A percentile compares a stretch with the other conserved stretches of the same genome.
Evolutionary conservation across 2,888 invertebrate genomes (phyloP).

Genomic region (Bibio marci): DNA sequence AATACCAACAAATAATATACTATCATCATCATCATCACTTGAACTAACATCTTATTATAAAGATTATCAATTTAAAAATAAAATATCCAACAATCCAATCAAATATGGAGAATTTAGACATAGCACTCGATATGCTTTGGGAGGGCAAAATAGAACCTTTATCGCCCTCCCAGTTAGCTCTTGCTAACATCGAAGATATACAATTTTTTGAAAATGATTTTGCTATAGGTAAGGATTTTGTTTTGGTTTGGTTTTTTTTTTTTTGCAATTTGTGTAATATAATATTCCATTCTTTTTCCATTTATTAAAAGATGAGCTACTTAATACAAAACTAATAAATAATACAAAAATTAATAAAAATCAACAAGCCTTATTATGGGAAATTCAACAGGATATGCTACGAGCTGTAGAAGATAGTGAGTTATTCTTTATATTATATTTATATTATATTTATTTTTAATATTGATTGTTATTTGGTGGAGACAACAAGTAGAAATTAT

Average conservation of each 20-base stretch:
- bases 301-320: too few relatives aligned
- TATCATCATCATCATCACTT: not conserved
- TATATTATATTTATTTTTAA: too few relatives aligned
- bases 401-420: not conserved
- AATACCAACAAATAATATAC: constrained; percentile 13
- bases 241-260: not conserved
- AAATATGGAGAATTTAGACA: constrained; percentile 24
- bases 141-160: constrained; percentile 25
- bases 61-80: not conserved
- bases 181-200: constrained; percentile 10
- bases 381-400: not conserved
- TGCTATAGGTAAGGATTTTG: constrained; percentile 9
- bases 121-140: constrained; percentile 26
- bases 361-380: not conserved
- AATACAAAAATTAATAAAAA: too few relatives aligned
- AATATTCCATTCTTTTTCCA: too few relatives aligned
- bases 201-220: constrained; percentile 12
- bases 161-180: constrained; percentile 23
- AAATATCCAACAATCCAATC: too few relatives aligned
- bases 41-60: constrained; percentile 1
- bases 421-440: too few relatives aligned
- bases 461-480: too few relatives aligned
- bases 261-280: too few relatives aligned
- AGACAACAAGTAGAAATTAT: too few relatives aligned
- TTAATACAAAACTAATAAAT: not conserved